Conservation (phyloP, 2,113 vertebrate genomes). For the Morphnarchus princeps region DNA sequence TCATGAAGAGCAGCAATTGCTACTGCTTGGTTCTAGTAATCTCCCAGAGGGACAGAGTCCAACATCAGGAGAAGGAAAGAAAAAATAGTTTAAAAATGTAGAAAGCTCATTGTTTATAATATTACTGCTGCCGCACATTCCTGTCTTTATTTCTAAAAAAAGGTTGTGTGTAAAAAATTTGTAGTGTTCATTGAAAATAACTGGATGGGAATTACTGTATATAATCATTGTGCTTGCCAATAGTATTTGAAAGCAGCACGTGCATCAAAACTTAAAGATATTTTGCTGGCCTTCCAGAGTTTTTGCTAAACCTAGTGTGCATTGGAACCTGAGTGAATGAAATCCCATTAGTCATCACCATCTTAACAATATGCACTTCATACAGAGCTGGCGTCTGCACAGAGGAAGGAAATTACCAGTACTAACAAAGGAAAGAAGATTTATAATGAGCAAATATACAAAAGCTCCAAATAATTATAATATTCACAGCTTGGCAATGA, state of each 20-base stretch:
- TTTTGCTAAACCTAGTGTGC: conserved; percentile 71
- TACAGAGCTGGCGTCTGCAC: conserved; percentile 60
- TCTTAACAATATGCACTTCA: conserved; percentile 70
- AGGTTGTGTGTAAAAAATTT: not conserved
- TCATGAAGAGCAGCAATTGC: not conserved
- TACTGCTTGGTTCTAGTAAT: not conserved
- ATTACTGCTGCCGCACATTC: not conserved
- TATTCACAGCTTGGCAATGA: conserved; percentile 63
- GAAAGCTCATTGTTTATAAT: conserved; percentile 32
- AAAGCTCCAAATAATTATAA: conserved; percentile 74
- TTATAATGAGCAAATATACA: conserved; percentile 72
- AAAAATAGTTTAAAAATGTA: conserved; percentile 37
- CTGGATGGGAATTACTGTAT: not conserved
- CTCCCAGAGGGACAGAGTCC: not conserved
- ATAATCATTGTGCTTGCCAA: conserved; percentile 28
- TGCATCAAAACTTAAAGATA: conserved; percentile 42
- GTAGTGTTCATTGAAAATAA: conserved; percentile 11
- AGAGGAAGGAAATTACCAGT: conserved; percentile 66
- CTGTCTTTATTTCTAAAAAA: not conserved
- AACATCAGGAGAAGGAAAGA: not conserved
- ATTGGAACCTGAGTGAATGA: conserved; percentile 72
- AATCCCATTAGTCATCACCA: conserved; percentile 61
- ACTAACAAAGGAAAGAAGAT: conserved; percentile 65
- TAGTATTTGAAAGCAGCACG: conserved; percentile 62
- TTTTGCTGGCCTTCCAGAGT: conserved; percentile 45